Evolutionary conservation across 1,140 invertebrate genomes (phyloP), one percentile per base, ranked within the genome.

Genomic region (Plectrocnemia conspersa): DNA sequence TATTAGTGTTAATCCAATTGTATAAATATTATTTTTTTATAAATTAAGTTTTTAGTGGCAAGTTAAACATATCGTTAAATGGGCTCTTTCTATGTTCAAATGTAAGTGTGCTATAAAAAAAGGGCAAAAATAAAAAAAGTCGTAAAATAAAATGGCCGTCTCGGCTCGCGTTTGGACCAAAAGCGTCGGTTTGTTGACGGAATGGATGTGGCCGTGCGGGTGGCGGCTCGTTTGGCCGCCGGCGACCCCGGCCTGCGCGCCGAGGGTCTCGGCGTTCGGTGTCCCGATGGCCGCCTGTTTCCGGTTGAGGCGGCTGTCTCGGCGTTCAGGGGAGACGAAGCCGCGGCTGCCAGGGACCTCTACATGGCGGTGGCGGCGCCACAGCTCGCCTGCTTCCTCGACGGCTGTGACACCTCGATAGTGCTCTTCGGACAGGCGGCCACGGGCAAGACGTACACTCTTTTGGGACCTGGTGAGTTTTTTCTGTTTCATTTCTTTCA

Each of bases 361-460:
- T 55, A 61, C 24, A 40, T 52, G 2, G 41, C 47, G 7, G 35
- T 58, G 5, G 25, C 49, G 16, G 23, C 47, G 5, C 40, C 55
- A 1, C 69, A 83, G 62, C 75, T 84, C 11, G 79, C 78, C 56
- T 78, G 79, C 57, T 80, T 83, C 53, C 65, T 83, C 25, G 82
- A 84, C 66, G 82, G 84, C 2, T 85, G 83, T 63, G 83, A 85
- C 69, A 81, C 83, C 19, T 84, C 89, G 15, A 78, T 89, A 33
- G 78, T 89, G 22, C 83, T 86, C 10, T 86, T 89, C 68, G 88
- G 88, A 0, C 88, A 91, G 67, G 77, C 79, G 15, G 82, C 81
- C 18, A 83, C 82, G 60, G 88, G 88, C 2, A 91, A 91, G 71
- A 87, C 84, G 1, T 88, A 84, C 63, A 85, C 86, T 1, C 75